These are phyloP conservation scores for Aplidium turbinatum DNA, from an alignment of 23 tunicate species.

Conservation along the genomic window DNA sequence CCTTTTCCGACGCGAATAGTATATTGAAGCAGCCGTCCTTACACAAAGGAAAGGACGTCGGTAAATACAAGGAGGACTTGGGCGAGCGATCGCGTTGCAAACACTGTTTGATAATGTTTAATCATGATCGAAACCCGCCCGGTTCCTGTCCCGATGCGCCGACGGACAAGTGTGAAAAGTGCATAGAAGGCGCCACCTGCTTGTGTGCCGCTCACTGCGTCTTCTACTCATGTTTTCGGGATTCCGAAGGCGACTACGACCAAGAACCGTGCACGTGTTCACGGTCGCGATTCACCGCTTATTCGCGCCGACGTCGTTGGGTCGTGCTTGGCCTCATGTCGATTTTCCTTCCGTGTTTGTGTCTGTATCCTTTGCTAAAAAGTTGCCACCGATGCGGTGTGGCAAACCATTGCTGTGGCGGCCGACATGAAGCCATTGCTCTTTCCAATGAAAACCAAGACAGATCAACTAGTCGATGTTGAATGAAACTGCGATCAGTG, in stretches of 20 bases:
- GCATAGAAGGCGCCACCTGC: constrained; percentile 46
- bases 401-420: constrained; percentile 76
- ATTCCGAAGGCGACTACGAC: constrained; percentile 53
- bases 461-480: too few relatives aligned
- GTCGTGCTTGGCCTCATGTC: constrained; percentile 53
- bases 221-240: constrained; percentile 55
- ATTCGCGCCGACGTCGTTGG: constrained; percentile 47
- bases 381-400: constrained; percentile 80
- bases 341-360: constrained; percentile 67
- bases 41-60: not conserved
- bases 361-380: constrained; percentile 72
- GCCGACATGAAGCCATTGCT: constrained; percentile 56
- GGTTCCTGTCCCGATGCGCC: constrained; percentile 92
- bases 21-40: constrained; percentile 7
- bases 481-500: not conserved
- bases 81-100: constrained; percentile 80
- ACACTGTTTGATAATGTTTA: constrained; percentile 74
- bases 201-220: constrained; percentile 47
- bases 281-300: not conserved
- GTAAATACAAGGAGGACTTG: constrained; percentile 59
- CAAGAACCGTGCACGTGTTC: constrained; percentile 69
- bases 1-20: constrained; percentile 7
- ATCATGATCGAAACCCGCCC: constrained; percentile 73
- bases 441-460: not conserved
- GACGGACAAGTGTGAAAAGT: constrained; percentile 40